Evolutionary conservation across 2,888 invertebrate species (phyloP).

Genomic region (Sinohyriopsis cumingii): DNA sequence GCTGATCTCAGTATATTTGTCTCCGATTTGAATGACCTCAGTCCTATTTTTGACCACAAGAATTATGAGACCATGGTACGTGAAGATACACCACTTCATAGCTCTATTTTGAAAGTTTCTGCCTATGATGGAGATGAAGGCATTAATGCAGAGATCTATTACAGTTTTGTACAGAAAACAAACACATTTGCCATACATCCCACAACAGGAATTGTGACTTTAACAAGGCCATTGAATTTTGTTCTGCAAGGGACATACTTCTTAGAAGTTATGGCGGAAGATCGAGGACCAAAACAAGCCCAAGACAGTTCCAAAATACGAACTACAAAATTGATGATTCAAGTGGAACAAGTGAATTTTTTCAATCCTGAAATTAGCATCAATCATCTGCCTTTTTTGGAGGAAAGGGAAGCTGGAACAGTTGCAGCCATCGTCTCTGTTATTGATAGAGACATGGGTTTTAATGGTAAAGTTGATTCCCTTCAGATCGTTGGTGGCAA

Average conservation of each 20-base stretch:
- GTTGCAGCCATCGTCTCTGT: slow-evolving; percentile 91
- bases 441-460: slow-evolving; percentile 86
- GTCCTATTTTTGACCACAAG: slow-evolving; percentile 92
- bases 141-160: slow-evolving; percentile 96
- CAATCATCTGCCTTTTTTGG: slow-evolving; percentile 82
- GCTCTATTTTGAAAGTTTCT: slow-evolving; percentile 80
- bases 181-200: slow-evolving; percentile 89
- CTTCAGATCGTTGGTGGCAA: slow-evolving; percentile 86
- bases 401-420: slow-evolving; percentile 82
- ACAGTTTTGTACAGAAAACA: slow-evolving; percentile 87
- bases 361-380: slow-evolving; percentile 89
- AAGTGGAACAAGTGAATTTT: slow-evolving; percentile 83
- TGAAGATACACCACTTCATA: slow-evolving; percentile 90
- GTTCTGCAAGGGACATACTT: slow-evolving; percentile 82
- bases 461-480: slow-evolving; percentile 83
- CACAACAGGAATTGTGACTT: slow-evolving; percentile 88
- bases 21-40: slow-evolving; percentile 80
- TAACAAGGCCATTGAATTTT: slow-evolving; percentile 83
- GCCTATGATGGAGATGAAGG: slow-evolving; percentile 98
- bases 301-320: slow-evolving; percentile 68
- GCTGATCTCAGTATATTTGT: slow-evolving; percentile 75
- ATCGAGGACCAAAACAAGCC: slow-evolving; percentile 79
- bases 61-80: slow-evolving; percentile 89
- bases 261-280: slow-evolving; percentile 87
- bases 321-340: slow-evolving; percentile 80